Conservation (phyloP, 2,888 invertebrate genomes). For the Pilophorus perplexus region DNA sequence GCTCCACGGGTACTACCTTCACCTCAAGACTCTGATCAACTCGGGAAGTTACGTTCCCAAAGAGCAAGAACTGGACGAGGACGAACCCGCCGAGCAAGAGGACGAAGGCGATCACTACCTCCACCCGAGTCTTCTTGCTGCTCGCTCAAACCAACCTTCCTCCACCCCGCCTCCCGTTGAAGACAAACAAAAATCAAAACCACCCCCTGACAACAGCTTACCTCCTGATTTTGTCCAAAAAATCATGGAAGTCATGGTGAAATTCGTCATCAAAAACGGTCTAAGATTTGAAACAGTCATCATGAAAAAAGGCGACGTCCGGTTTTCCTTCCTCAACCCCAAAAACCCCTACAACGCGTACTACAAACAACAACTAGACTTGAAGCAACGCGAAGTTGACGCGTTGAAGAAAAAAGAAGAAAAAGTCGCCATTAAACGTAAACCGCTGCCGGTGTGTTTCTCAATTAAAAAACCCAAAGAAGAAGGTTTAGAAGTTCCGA, state of each 20-base stretch:
- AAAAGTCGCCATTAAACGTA: slow-evolving; percentile 33
- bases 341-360: slow-evolving; percentile 76
- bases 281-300: slow-evolving; percentile 87
- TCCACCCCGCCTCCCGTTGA: slow-evolving; percentile 31
- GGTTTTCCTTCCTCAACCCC: slow-evolving; percentile 82
- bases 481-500: slow-evolving; percentile 64
- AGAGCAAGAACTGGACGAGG: slow-evolving; percentile 53
- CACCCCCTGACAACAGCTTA: slow-evolving; percentile 49
- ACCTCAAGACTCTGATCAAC: slow-evolving; percentile 68
- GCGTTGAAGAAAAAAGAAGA: background rate
- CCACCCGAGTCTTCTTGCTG: slow-evolving; percentile 73
- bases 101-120: slow-evolving; percentile 65
- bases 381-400: slow-evolving; percentile 29
- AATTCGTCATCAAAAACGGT: slow-evolving; percentile 94
- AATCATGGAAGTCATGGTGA: slow-evolving; percentile 94
- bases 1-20: slow-evolving; percentile 86
- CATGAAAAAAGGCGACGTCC: slow-evolving; percentile 73
- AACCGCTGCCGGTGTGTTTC: slow-evolving; percentile 72
- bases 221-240: slow-evolving; percentile 81
- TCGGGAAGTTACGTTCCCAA: slow-evolving; percentile 61
- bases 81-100: slow-evolving; percentile 38
- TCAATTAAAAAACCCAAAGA: slow-evolving; percentile 82
- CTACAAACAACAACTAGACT: slow-evolving; percentile 45
- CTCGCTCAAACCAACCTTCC: slow-evolving; percentile 55
- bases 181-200: slow-evolving; percentile 18